phyloP scores from a whole-genome alignment of 2,113 vertebrate species.

The Calonectris borealis region DNA sequence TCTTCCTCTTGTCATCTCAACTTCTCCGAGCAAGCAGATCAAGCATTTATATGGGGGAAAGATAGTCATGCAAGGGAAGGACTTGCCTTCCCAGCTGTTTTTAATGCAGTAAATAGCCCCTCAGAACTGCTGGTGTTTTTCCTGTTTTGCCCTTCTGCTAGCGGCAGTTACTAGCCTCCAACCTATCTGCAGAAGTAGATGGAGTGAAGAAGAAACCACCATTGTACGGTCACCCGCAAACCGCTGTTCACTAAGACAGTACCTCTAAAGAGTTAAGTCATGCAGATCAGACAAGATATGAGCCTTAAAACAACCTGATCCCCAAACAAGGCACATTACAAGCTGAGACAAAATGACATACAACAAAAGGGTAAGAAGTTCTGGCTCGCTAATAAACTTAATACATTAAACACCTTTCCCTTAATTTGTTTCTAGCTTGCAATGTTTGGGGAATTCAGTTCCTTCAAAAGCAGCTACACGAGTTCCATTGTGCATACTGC shows the following conservation, averaged over 20 bases:
- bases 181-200: background rate
- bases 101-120: background rate
- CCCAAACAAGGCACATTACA: background rate
- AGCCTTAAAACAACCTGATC: background rate
- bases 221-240: background rate
- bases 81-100: background rate
- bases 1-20: background rate
- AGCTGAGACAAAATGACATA: background rate
- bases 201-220: background rate
- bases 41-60: background rate
- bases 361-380: background rate
- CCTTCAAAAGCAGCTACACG: conserved; percentile 46
- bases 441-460: conserved; percentile 43
- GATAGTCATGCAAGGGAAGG: background rate
- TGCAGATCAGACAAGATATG: background rate
- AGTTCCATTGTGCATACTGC: conserved; percentile 26
- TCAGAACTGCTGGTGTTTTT: background rate
- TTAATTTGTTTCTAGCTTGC: conserved; percentile 48
- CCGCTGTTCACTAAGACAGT: background rate
- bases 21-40: background rate
- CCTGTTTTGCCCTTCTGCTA: background rate
- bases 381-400: background rate
- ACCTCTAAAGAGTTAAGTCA: background rate
- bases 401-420: conserved; percentile 29
- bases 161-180: background rate